Conservation (phyloP, 2,888 invertebrate species). For the Hydropsyche betteni region DNA sequence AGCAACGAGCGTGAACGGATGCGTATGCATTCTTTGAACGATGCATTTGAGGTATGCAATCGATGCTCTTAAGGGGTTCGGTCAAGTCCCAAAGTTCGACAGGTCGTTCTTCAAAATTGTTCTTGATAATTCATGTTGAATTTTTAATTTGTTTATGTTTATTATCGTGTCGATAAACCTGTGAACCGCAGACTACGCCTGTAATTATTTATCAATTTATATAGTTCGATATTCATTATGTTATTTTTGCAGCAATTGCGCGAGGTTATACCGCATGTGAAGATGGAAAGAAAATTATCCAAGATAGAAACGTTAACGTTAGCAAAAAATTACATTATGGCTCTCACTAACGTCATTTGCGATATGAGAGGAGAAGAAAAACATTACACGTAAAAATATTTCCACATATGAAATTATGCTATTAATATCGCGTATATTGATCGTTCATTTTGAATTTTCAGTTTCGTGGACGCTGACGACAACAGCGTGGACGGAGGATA, state of each 20-base stretch:
- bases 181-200: too few species aligned
- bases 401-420: too few species aligned
- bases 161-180: too few species aligned
- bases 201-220: not conserved
- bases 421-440: slow-evolving; percentile 49
- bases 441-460: slow-evolving; percentile 23
- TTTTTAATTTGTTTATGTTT: too few species aligned
- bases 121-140: too few species aligned
- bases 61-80: too few species aligned
- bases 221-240: not conserved
- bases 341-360: slow-evolving; percentile 86
- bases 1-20: slow-evolving; percentile 91
- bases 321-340: slow-evolving; percentile 91
- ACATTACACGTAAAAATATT: slow-evolving; percentile 59
- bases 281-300: slow-evolving; percentile 83
- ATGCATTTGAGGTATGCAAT: slow-evolving; percentile 81
- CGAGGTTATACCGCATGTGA: slow-evolving; percentile 87
- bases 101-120: too few species aligned
- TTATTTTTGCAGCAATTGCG: slow-evolving; percentile 74
- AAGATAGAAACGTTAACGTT: slow-evolving; percentile 89
- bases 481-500: slow-evolving; percentile 40
- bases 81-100: too few species aligned
- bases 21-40: slow-evolving; percentile 92
- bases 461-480: slow-evolving; percentile 50
- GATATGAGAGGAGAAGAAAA: slow-evolving; percentile 76